These are phyloP conservation scores for Kobus ellipsiprymnus DNA, from an alignment of 2,113 vertebrate species.

Conservation along the genomic window DNA sequence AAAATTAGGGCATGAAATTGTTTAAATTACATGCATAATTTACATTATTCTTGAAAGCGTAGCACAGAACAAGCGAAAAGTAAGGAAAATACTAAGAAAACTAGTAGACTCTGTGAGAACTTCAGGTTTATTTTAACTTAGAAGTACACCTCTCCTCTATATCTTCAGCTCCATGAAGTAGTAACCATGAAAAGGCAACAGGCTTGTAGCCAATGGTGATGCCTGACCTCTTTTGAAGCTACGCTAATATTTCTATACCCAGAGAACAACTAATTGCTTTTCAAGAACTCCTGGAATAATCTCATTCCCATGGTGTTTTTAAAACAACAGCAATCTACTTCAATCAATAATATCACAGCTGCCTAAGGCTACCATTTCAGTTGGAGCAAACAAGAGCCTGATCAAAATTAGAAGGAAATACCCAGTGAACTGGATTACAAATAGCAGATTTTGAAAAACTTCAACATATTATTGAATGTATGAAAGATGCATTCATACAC, in stretches of 20 bases:
- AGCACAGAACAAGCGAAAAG: not conserved
- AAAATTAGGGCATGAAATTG: not conserved
- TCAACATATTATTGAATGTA: not conserved
- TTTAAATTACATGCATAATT: not conserved
- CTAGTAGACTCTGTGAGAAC: not conserved
- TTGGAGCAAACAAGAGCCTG: not conserved
- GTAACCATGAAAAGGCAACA: not conserved
- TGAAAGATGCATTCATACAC: not conserved
- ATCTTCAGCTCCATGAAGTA: not conserved
- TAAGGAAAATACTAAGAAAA: not conserved
- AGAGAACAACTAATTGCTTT: not conserved
- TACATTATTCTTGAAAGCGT: not conserved
- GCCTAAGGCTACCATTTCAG: not conserved
- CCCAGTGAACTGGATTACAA: not conserved
- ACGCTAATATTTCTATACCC: not conserved
- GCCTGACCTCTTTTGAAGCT: not conserved
- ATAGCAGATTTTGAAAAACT: not conserved
- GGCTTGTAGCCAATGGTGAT: not conserved
- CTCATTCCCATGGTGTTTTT: not conserved
- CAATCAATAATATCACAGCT: not conserved
- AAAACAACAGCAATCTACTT: not conserved
- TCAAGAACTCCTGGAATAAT: not conserved
- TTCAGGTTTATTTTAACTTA: not conserved
- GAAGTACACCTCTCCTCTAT: not conserved
- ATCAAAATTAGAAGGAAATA: not conserved